phyloP scores from a whole-genome alignment of 1,140 invertebrate genomes.

The Zaprionus inermis region DNA sequence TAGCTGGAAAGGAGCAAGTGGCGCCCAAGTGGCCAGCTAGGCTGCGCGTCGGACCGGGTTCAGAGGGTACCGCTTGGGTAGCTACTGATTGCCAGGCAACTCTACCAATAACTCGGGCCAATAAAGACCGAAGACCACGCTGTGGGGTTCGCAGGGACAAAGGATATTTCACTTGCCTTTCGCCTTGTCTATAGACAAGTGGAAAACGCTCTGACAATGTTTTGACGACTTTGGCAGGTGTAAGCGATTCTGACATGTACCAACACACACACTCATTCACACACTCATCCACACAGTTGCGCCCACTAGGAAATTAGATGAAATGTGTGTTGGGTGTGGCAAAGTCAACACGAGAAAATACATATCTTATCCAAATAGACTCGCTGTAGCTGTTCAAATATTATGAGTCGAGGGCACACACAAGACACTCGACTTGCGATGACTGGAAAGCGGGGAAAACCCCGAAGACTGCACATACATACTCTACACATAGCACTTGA shows the following conservation, averaged over 20 bases:
- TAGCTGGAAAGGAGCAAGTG: constrained; percentile 37
- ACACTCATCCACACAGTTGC: neutral
- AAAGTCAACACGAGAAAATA: constrained; percentile 41
- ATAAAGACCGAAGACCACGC: constrained; percentile 2
- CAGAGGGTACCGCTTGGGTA: neutral
- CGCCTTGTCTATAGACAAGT: constrained; percentile 54
- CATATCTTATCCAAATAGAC: constrained; percentile 46
- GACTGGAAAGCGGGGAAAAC: constrained; percentile 13
- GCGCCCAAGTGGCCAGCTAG: constrained; percentile 64
- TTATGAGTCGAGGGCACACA: constrained; percentile 33
- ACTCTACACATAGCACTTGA: neutral
- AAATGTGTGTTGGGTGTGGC: constrained; percentile 36
- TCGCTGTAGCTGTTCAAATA: constrained; percentile 43
- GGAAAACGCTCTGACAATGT: constrained; percentile 64
- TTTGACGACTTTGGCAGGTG: constrained; percentile 66
- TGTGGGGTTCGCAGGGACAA: constrained; percentile 15
- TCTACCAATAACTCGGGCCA: constrained; percentile 15
- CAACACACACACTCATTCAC: constrained; percentile 11
- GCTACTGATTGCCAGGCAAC: constrained; percentile 68
- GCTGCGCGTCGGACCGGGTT: constrained; percentile 6
- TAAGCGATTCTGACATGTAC: constrained; percentile 56
- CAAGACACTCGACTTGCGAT: constrained; percentile 18
- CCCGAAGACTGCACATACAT: neutral
- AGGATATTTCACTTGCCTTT: constrained; percentile 71
- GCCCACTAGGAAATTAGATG: constrained; percentile 31